These are phyloP conservation scores for Condylura cristata DNA, from an alignment of 2,113 vertebrate genomes.

Conservation along the genomic window DNA sequence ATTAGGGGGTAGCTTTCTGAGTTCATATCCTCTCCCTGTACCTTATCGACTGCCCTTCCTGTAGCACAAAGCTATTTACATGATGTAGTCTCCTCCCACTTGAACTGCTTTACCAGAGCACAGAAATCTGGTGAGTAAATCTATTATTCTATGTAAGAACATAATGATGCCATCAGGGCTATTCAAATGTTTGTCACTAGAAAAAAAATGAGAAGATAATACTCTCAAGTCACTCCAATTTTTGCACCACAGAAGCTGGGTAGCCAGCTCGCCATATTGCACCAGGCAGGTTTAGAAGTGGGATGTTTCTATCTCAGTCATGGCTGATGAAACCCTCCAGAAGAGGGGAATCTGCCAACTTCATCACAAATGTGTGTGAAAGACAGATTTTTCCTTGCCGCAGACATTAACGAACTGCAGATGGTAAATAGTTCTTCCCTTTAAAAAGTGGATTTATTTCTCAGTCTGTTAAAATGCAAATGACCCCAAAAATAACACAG, in stretches of 20 bases:
- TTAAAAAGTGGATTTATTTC: constrained; percentile 61
- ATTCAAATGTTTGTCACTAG: background rate
- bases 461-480: constrained; percentile 69
- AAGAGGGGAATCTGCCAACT: constrained; percentile 40
- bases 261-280: background rate
- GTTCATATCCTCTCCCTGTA: background rate
- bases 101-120: background rate
- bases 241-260: background rate
- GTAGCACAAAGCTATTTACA: background rate
- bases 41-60: background rate
- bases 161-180: background rate
- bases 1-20: background rate
- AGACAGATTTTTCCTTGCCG: constrained; percentile 57
- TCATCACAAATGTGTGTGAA: constrained; percentile 41
- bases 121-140: background rate
- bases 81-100: background rate
- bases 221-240: background rate
- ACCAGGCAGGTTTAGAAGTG: constrained; percentile 17
- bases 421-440: constrained; percentile 58
- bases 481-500: background rate
- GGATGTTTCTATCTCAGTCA: background rate
- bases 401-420: constrained; percentile 54
- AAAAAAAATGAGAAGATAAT: background rate
- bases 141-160: background rate
- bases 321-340: background rate